Evolutionary conservation across 2,888 invertebrate species (phyloP), one percentile per base, ranked within the genome.

Genomic region (Biston stratarius): DNA sequence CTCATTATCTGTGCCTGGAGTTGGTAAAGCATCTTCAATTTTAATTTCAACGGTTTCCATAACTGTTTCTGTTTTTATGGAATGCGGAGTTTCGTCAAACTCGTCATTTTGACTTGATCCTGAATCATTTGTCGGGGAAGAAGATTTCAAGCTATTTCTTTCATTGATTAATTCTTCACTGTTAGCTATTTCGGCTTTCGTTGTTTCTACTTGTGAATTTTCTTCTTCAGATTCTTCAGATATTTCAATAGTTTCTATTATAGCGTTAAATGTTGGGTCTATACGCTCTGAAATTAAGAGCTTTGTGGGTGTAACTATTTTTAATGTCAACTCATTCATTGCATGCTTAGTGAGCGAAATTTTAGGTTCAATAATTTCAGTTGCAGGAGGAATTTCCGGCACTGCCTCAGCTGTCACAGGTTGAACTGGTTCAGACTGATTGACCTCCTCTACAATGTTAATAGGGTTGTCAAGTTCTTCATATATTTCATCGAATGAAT

Each of bases 401-500:
- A 60, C 33, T 48, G 49, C 49, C 40, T 24, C 45, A 63, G 59
- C 33, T 6, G 14, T 65, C 42, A 14, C 40, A 11, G 36, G 33
- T 61, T 51, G 60, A 6, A 44, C 48, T 14, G 15, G 36, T 42
- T 67, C 49, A 59, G 38, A 14, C 8, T 61, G 40, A 59, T 61
- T 55, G 45, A 51, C 63, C 42, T 58, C 48, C 12, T 53, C 57
- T 45, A 61, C 51, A 44, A 45, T 71, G 51, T 62, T 62, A 10
- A 60, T 74, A 38, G 69, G 69, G 61, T 74, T 81, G 73, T 77
- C 85, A 36, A 92, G 76, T 78, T 90, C 85, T 57, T 87, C 91
- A 75, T 92, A 94, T 72, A 94, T 91, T 85, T 94, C 91, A 73
- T 94, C 94, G 77, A 94, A 94, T 61, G 86, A 85, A 76, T 89